A percentile compares a stretch with the other conserved stretches of the same genome.
These are phyloP conservation scores for Drosophila pseudoobscura DNA, from an alignment of 1,140 invertebrate species.

Conservation along the genomic window DNA sequence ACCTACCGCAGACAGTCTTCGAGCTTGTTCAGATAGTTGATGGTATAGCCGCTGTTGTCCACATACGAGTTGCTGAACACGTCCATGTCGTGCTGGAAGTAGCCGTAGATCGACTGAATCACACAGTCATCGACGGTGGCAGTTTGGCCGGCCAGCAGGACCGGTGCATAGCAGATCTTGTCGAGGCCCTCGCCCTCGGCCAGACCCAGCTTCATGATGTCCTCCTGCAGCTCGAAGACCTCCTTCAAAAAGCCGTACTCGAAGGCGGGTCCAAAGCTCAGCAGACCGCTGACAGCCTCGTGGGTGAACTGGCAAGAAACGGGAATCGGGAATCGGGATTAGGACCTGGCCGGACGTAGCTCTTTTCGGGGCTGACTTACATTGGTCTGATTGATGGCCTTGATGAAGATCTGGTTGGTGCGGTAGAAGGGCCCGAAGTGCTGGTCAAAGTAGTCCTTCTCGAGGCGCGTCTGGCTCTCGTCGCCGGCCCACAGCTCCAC, in stretches of 20 bases:
- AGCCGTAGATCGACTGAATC: slow-evolving; percentile 91
- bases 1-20: slow-evolving; percentile 83
- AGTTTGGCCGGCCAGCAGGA: slow-evolving; percentile 87
- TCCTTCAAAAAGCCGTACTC: slow-evolving; percentile 88
- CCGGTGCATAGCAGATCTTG: slow-evolving; percentile 93
- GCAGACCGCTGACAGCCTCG: slow-evolving; percentile 59
- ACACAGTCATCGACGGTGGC: slow-evolving; percentile 87
- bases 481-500: slow-evolving; percentile 95
- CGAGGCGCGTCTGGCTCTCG: slow-evolving; percentile 88
- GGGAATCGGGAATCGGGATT: neutral
- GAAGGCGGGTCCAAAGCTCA: slow-evolving; percentile 88
- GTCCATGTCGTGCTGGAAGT: slow-evolving; percentile 88
- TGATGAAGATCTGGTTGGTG: slow-evolving; percentile 91
- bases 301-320: slow-evolving; percentile 63
- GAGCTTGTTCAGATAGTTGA: slow-evolving; percentile 84
- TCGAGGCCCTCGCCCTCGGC: slow-evolving; percentile 85
- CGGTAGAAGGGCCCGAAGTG: slow-evolving; percentile 96
- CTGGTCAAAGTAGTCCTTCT: slow-evolving; percentile 93
- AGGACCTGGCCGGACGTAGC: too few relatives aligned
- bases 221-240: slow-evolving; percentile 87
- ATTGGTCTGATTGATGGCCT: slow-evolving; percentile 60
- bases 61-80: slow-evolving; percentile 83
- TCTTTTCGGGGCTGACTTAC: slow-evolving; percentile 37
- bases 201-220: slow-evolving; percentile 85
- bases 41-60: slow-evolving; percentile 56